Evolutionary conservation across 1,140 invertebrate genomes (phyloP), one percentile per base, ranked within the genome.

Genomic region (Zelostemma sp.): DNA sequence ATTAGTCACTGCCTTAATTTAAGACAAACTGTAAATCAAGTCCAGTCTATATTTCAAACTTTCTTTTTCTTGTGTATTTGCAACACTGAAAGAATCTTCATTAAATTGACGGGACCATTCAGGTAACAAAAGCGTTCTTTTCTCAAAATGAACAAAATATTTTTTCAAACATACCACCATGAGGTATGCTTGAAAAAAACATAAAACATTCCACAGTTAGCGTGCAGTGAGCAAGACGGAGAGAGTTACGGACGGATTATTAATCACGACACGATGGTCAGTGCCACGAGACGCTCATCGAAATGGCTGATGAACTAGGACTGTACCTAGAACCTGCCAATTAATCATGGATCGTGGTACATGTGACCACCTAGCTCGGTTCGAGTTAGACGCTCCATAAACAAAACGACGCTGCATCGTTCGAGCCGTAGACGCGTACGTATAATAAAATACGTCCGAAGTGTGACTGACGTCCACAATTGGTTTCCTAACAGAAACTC

Each of bases 241-340:
- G 58, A 69, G 66, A 73, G 58, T 71, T 62, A 69, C 73, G 65
- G 73, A 79, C 76, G 69, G 72, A 73, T 80, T 78, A 82, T 82
- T 79, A 82, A 79, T 81, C 78, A 82, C 72, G 55, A 64, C 75
- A 82, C 77, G 80, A 82, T 81, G 57, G 70, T 43, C 28, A 19
- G 19, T 58, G 56, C 59, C 59, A 71, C 66, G 56, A 63, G 55
- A 35, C 55, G 53, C 62, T 68, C 65, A 67, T 67, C 45, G 50
- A 60, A 68, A 51, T 73, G 54, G 73, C 72, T 65, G 53, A 67
- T 67, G 72, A 65, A 54, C 60, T 48, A 61, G 48, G 58, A 70
- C 66, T 78, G 55, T 72, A 80, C 80, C 74, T 71, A 75, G 79
- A 81, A 83, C 56, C 68, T 71, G 77, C 54, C 80, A 73, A 83